A percentile compares a stretch with the other conserved stretches of the same genome.
Evolutionary conservation across 1,140 invertebrate species (phyloP).

Genomic region (Lethocerus indicus): DNA sequence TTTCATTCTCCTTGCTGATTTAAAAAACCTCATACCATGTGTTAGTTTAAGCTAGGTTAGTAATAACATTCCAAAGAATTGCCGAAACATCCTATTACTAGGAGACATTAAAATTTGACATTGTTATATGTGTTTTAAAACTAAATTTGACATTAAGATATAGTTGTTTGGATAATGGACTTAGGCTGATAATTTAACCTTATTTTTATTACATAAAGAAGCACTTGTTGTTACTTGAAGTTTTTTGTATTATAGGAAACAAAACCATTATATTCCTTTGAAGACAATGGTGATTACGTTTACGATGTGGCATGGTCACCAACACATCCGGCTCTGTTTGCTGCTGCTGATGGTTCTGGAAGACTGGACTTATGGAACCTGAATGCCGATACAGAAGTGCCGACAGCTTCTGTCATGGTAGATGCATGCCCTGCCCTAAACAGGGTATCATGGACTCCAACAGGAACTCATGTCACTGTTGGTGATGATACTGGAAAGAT

Average conservation of each 20-base stretch:
- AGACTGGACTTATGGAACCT: conserved; percentile 92
- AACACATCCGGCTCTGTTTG: conserved; percentile 91
- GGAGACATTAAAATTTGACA: no score
- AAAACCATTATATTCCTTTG: conserved; percentile 92
- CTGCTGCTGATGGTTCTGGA: conserved; percentile 84
- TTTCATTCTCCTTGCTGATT: no score
- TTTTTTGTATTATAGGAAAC: conserved; percentile 42
- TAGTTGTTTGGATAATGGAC: no score
- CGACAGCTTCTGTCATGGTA: conserved; percentile 64
- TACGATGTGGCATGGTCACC: conserved; percentile 97
- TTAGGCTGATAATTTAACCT: no score
- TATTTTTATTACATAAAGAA: background rate
- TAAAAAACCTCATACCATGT: no score
- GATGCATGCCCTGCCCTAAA: conserved; percentile 77
- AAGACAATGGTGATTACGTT: conserved; percentile 95
- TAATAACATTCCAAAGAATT: no score
- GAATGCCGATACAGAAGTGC: conserved; percentile 91
- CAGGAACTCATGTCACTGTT: conserved; percentile 76
- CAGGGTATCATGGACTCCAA: conserved; percentile 84
- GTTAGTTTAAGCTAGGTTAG: no score
- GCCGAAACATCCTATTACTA: no score
- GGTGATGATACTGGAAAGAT: conserved; percentile 89
- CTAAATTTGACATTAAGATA: no score
- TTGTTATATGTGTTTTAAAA: no score
- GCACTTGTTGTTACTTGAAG: background rate